Percentiles rank a stretch among this genome's conserved stretches.
Conservation (phyloP, 2,797 vertebrate species). For the Etheostoma nigrum region DNA sequence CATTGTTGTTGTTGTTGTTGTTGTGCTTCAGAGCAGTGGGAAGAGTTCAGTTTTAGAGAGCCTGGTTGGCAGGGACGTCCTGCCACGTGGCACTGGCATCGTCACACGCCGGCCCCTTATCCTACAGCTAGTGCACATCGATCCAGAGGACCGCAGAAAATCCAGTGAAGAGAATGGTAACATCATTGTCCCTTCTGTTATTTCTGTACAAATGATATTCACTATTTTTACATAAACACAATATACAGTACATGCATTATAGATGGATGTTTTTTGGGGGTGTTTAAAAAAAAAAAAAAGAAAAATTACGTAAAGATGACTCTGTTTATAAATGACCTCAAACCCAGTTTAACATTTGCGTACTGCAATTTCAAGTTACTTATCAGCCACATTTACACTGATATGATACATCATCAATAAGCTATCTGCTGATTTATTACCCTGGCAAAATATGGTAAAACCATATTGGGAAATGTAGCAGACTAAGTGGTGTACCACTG, state of each 20-base stretch:
- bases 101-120: constrained; percentile 97
- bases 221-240: no score
- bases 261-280: no score
- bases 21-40: constrained; percentile 93
- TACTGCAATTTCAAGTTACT: neutral
- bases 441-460: neutral
- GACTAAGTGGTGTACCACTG: neutral
- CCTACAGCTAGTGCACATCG: constrained; percentile 95
- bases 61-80: constrained; percentile 94
- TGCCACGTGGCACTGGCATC: constrained; percentile 95
- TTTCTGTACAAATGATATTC: neutral
- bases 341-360: neutral
- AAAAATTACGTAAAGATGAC: neutral
- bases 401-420: neutral
- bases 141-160: constrained; percentile 92
- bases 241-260: no score
- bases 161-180: constrained; percentile 95
- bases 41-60: constrained; percentile 99
- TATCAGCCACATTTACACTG: neutral
- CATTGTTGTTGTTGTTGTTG: constrained; percentile 10
- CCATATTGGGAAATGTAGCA: neutral
- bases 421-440: neutral
- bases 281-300: neutral
- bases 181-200: neutral
- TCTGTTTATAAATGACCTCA: neutral